These are phyloP conservation scores for Yoshiicerus persimilis DNA, from an alignment of 1,140 invertebrate genomes.

Conservation along the genomic window DNA sequence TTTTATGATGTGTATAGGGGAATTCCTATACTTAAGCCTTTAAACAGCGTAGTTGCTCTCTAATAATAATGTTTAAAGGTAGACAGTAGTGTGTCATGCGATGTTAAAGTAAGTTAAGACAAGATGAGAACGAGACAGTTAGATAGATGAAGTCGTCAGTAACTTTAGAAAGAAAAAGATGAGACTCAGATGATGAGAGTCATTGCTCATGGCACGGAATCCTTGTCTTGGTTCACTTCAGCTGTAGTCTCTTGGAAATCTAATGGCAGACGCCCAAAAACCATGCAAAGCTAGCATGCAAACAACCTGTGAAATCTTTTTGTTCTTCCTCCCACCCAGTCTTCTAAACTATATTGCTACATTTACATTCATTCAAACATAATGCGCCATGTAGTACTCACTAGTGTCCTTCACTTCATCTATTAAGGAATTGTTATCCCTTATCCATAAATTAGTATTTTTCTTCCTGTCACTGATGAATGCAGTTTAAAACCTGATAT, in stretches of 20 bases:
- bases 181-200: constrained; percentile 5
- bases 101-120: background rate
- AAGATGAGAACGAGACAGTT: background rate
- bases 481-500: too few species aligned
- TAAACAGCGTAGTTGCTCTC: background rate
- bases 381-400: background rate
- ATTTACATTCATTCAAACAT: background rate
- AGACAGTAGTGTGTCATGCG: background rate
- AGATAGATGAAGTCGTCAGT: constrained; percentile 19
- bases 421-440: background rate
- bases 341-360: background rate
- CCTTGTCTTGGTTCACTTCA: background rate
- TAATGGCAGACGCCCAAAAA: constrained; percentile 8
- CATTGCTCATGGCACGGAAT: background rate
- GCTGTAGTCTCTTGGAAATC: background rate
- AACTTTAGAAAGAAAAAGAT: constrained; percentile 3
- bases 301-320: constrained; percentile 25
- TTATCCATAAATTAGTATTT: too few species aligned
- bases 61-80: background rate
- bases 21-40: background rate
- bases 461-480: too few species aligned
- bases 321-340: background rate
- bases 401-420: background rate
- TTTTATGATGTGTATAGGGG: background rate
- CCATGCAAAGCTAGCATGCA: background rate